Percentiles rank a stretch among this genome's conserved stretches.
Conservation (phyloP, 2,113 vertebrate species). For the Calypte anna region DNA sequence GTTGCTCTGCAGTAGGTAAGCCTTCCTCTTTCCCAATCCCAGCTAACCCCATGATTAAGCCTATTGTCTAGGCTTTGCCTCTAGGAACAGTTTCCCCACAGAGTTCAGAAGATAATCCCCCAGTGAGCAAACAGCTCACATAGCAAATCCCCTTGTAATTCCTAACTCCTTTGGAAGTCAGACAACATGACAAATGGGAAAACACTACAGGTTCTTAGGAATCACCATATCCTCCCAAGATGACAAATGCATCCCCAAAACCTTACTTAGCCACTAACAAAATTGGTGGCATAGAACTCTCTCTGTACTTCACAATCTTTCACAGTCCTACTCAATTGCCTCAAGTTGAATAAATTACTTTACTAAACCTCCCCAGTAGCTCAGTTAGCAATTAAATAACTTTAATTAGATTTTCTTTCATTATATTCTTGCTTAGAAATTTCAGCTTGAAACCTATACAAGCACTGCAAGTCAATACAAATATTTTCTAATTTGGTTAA, state of each 20-base stretch:
- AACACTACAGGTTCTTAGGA: background rate
- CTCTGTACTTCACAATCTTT: background rate
- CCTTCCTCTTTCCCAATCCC: background rate
- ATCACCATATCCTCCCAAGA: background rate
- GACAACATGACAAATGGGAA: background rate
- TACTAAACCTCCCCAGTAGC: background rate
- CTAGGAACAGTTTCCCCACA: background rate
- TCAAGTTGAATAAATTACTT: background rate
- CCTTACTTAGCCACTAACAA: background rate
- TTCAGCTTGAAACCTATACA: background rate
- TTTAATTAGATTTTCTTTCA: background rate
- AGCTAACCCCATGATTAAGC: background rate
- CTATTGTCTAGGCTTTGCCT: background rate
- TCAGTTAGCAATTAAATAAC: background rate
- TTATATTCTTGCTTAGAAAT: background rate
- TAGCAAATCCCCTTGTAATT: background rate
- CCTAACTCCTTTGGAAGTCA: background rate
- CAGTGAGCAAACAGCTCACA: background rate
- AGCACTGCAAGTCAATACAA: background rate
- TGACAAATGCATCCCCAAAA: background rate
- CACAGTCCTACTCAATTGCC: background rate
- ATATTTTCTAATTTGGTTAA: slow-evolving; percentile 33
- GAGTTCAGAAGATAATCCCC: background rate
- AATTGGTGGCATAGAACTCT: background rate
- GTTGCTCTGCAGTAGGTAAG: background rate